Base-by-base conservation (phyloP, 2,113 vertebrate species). In the Boleophthalmus pectinirostris region DNA sequence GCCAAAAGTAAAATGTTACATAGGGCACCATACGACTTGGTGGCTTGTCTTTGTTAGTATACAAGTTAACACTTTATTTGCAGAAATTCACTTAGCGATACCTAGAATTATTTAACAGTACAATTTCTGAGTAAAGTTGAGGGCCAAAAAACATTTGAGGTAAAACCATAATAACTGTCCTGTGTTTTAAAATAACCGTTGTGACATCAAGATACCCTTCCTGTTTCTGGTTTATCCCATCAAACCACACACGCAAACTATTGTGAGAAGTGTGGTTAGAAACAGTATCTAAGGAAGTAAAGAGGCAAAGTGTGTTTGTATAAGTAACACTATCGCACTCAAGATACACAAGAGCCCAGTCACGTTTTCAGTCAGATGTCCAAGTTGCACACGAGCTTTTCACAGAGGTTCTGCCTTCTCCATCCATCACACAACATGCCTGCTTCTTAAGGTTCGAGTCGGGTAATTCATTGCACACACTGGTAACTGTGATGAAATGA, bases 241-340 rank as follows among this genome's bases (percentile, higher is more conserved):
- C 10, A 25, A 66, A 47, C 33, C 66, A 72, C 47, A 47, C 51
- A 74, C 58, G 18, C 20, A 23, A 8, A 24, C 0, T 15, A 70
- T 80, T 77, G 21, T 53, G 24, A 70, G 11, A 83, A 73, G 51
- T 70, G 56, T 3, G 35, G 51, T 69, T 86, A 67, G 61, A 56
- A 58, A 72, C 60, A 0, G 56, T 72, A 77, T 49, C 60, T 66
- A 77, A 12, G 38, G 16, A 83, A 83, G 65, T 68, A 15, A 61
- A 23, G 64, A 0, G 21, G 20, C 12, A 14, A 51, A 10, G 43
- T 66, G 57, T 63, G 5, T 6, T 33, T 14, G 43, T 25, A 18
- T 20, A 45, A 0, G 11, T 21, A 57, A 43, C 38, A 9, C 38
- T 10, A 43, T 43, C 38, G 9, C 38, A 10, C 38, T 43, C 38